phyloP scores from a whole-genome alignment of 2,113 vertebrate genomes.

The Centrocercus urophasianus region DNA sequence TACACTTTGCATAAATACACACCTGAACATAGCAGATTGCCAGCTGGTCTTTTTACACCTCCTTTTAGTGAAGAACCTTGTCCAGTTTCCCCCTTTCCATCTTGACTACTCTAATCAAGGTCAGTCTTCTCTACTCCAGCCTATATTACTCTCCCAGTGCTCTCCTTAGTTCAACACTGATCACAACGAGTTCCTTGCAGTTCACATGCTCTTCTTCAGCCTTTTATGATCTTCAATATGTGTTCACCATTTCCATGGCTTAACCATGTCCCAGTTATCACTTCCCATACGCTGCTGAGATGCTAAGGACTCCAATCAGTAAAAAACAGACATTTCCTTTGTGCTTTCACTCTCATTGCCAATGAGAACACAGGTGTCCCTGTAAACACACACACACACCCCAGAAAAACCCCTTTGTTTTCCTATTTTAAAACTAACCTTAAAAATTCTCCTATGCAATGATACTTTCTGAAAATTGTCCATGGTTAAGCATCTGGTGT shows the following conservation, averaged over 20 bases:
- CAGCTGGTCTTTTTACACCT: background rate
- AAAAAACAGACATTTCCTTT: background rate
- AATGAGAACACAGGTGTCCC: background rate
- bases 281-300: background rate
- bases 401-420: background rate
- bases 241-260: background rate
- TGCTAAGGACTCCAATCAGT: background rate
- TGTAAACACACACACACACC: background rate
- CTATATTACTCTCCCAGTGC: background rate
- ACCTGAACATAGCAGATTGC: background rate
- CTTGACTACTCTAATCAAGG: background rate
- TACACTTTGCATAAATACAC: background rate
- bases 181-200: background rate
- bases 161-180: background rate
- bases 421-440: background rate
- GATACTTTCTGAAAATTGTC: conserved; percentile 15
- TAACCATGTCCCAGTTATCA: background rate
- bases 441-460: conserved; percentile 19
- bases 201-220: background rate
- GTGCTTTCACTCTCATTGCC: background rate
- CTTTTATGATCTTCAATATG: background rate
- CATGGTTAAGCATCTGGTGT: conserved; percentile 47
- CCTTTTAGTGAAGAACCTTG: background rate
- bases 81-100: background rate
- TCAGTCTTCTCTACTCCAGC: background rate